Conservation (phyloP, 2,113 vertebrate genomes). For the Sturnus vulgaris region DNA sequence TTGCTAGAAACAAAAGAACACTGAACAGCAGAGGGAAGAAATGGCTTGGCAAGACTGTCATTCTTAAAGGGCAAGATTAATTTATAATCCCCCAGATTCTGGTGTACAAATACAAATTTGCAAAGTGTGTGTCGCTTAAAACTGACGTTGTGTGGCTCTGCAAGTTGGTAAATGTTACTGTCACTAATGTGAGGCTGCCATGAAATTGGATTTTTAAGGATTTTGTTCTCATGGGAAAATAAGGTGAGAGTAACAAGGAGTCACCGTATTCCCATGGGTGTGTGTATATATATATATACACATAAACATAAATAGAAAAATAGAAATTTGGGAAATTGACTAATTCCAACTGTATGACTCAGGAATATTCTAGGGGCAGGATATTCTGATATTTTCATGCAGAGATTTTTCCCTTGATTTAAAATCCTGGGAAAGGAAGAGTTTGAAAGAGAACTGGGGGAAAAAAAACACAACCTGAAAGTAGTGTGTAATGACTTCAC, state of each 20-base stretch:
- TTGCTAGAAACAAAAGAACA: constrained; percentile 14
- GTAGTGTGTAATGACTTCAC: not conserved
- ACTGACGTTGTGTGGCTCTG: not conserved
- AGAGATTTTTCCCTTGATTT: not conserved
- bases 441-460: accelerated
- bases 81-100: constrained; percentile 49
- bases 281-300: not conserved
- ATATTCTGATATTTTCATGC: not conserved
- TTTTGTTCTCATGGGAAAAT: not conserved
- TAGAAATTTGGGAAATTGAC: not conserved
- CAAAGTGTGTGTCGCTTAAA: not conserved
- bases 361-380: not conserved
- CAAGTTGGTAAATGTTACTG: not conserved
- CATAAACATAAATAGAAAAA: no score
- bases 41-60: constrained; percentile 21
- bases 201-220: not conserved
- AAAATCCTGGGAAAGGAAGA: not conserved
- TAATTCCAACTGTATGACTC: not conserved
- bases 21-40: not conserved
- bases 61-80: constrained; percentile 54
- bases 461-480: accelerated
- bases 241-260: not conserved
- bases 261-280: accelerated
- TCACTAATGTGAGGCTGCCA: not conserved
- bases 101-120: constrained; percentile 15